These are phyloP conservation scores for Pelusios castaneus DNA, from an alignment of 2,113 vertebrate species.

Conservation along the genomic window DNA sequence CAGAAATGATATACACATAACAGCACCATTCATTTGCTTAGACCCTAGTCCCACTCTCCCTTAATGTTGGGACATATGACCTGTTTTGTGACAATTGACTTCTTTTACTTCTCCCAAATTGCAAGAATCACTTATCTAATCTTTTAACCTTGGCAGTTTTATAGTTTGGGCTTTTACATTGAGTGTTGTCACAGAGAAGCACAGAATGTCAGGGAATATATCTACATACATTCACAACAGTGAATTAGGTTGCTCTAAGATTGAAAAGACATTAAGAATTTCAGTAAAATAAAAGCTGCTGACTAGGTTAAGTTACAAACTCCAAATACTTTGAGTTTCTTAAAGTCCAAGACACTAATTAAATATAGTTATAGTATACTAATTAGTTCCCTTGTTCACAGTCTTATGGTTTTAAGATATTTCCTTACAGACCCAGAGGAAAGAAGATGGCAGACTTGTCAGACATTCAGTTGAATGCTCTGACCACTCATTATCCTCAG, in stretches of 20 bases:
- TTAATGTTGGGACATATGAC: background rate
- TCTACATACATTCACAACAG: background rate
- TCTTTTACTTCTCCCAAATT: conserved; percentile 3
- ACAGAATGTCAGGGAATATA: background rate
- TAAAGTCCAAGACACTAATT: background rate
- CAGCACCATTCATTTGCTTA: background rate
- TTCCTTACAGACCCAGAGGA: background rate
- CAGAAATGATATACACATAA: background rate
- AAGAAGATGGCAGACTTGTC: background rate
- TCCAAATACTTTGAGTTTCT: background rate
- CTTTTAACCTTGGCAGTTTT: background rate
- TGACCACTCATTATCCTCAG: background rate
- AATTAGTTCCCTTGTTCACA: background rate
- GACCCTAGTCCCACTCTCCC: background rate
- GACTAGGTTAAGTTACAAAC: background rate
- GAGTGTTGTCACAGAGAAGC: background rate
- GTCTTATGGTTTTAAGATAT: background rate
- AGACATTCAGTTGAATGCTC: background rate
- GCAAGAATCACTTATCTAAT: background rate
- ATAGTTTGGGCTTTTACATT: background rate
- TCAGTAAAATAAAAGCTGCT: background rate
- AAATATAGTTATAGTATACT: background rate
- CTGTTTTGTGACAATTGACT: background rate
- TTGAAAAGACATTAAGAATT: background rate
- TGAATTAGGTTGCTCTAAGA: background rate